Evolutionary conservation across 2,113 vertebrate species (phyloP), one percentile per base, ranked within the genome.

Genomic region (Python bivittatus): DNA sequence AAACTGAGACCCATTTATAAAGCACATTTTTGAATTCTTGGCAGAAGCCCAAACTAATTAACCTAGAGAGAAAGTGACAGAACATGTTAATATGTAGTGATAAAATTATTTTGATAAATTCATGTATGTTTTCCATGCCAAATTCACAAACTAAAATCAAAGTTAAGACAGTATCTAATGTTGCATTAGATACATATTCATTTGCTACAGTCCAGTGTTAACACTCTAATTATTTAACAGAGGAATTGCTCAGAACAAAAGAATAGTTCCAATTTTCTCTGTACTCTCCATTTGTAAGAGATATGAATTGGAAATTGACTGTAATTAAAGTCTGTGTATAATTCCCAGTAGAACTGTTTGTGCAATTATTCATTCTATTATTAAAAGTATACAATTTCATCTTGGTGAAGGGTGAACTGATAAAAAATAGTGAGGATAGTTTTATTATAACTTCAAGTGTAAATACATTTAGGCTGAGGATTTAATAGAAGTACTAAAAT

Each of bases 301-400:
- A 92, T 64, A 15, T 64, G 79, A 61, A 64, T 54, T 89, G 56
- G 72, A 89, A 92, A 54, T 53, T 92, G 60, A 85, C 57, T 89
- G 57, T 89, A 92, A 92, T 92, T 92, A 89, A 89, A 42, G 79
- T 54, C 44, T 64, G 20, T 89, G 72, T 85, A 64, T 92, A 92
- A 92, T 89, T 89, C 72, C n/a, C 57, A 29, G 13, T 53, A 64
- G 72, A 84, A 57, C 29, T 89, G 56, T 84, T 84, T 85, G 56
- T 89, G 44, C 56, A 89, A 33, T 89, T 84, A 92, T 92, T 89
- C 22, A 54, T 89, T 60, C 72, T 53, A 42, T 89, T 92, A 84
- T 92, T 89, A 92, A 84, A 92, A 92, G 84, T 84, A 53, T 61
- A 89, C 56, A 53, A 89, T 92, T 88, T 85, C 13, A 83, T 83